A percentile compares a stretch with the other conserved stretches of the same genome.
phyloP scores from a whole-genome alignment of 1,140 invertebrate species.

The Bacillus rossius region DNA sequence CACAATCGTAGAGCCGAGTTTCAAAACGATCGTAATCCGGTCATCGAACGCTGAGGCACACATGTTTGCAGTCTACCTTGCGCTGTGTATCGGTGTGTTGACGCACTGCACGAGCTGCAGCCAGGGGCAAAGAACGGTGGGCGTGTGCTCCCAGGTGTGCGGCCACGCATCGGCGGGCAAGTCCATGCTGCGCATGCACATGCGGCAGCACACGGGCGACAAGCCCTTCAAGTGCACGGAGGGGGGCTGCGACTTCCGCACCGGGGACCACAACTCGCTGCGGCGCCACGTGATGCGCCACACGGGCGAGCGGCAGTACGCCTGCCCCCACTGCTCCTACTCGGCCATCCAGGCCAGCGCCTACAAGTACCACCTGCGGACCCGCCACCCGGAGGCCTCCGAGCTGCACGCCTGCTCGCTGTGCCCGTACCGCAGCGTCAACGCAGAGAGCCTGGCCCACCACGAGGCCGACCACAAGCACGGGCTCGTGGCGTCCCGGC shows the following conservation, averaged over 20 bases:
- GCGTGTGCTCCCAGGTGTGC: constrained; percentile 51
- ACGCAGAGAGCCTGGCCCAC: constrained; percentile 47
- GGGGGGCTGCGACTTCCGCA: constrained; percentile 59
- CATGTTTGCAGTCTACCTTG: too few relatives aligned
- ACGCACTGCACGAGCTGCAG: too few relatives aligned
- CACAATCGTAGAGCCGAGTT: too few relatives aligned
- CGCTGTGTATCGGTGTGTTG: too few relatives aligned
- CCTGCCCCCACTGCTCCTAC: constrained; percentile 63
- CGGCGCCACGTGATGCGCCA: constrained; percentile 70
- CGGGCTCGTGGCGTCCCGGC: constrained; percentile 38
- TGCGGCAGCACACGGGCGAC: constrained; percentile 66
- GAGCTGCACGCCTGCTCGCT: constrained; percentile 51
- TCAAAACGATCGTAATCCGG: too few relatives aligned
- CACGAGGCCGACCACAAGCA: constrained; percentile 53
- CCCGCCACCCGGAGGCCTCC: constrained; percentile 53
- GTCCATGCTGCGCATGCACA: constrained; percentile 59
- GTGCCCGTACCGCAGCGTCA: constrained; percentile 55
- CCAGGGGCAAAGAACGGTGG: too few relatives aligned
- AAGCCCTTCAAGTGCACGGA: constrained; percentile 62
- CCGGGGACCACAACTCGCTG: constrained; percentile 66
- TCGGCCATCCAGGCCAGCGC: constrained; percentile 60
- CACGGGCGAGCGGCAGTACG: constrained; percentile 60
- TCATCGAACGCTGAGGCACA: too few relatives aligned
- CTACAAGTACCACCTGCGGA: constrained; percentile 58
- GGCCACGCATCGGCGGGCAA: constrained; percentile 64